Base-by-base conservation (phyloP, 2,888 invertebrate species). In the Liodrosophila aerea region DNA sequence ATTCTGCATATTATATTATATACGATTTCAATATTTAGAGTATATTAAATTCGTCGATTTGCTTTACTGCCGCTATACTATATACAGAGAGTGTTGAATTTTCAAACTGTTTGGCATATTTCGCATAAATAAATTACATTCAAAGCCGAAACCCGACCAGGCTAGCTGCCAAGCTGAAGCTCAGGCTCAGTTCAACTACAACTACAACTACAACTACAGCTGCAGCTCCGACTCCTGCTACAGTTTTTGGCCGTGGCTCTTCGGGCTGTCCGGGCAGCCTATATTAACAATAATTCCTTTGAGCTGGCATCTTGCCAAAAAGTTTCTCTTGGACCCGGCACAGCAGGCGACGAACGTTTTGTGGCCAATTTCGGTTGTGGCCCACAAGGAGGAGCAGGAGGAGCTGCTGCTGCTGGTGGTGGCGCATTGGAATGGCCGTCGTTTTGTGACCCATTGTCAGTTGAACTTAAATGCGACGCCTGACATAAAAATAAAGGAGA, bases 201-300 rank as follows among this genome's bases (percentile, higher is more conserved):
- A 22, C 16, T 39, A 2, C 39, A 31, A 22, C 22, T 22, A 22
- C 5, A 22, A 22, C 16, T 39, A 2, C 13, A 33, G 44, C 16
- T 27, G 9, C 41, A 29, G 40, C 44, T 45, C 37, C 8, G 4
- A 7, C 27, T 16, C 39, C 39, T 12, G 18, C 45, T 22, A 8
- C 46, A 34, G 62, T 47, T 41, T 50, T 51, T 29, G 49, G 59
- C 54, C 39, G 47, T 12, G 30, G 56, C 37, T 58, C n/a, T 34
- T 16, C 18, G 39, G 34, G 47, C 66, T 52, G 68, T 52, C 56
- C 64, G 46, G 46, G 59, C 70, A 69, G 83, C 80, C 78, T 74
- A 74, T 83, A 78, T 82, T 82, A 82, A 82, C 80, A 78, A 78
- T 78, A 82, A 78, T 76, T 78, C 58, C 76, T 78, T 73, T 78